These are phyloP conservation scores for Trachelus troglodyta DNA, from an alignment of 2,888 invertebrate species.

Conservation along the genomic window DNA sequence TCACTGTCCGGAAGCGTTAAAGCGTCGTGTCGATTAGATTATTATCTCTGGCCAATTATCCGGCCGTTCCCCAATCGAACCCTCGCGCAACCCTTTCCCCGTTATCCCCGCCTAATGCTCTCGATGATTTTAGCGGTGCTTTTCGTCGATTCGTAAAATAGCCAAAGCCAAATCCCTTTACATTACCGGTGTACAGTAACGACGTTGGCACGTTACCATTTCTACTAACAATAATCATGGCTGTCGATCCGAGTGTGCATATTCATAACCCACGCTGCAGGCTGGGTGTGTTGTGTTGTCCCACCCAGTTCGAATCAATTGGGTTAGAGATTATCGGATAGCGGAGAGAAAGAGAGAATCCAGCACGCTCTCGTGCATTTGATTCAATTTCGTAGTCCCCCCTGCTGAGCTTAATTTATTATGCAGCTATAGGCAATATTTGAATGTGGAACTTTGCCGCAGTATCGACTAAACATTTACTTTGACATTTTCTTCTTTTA, in stretches of 20 bases:
- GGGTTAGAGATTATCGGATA: conserved; percentile 48
- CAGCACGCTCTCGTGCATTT: conserved; percentile 29
- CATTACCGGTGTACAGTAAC: conserved; percentile 34
- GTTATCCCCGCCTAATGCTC: too few relatives aligned
- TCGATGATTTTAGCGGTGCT: not conserved
- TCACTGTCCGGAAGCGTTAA: too few relatives aligned
- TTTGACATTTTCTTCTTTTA: too few relatives aligned
- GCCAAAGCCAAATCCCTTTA: conserved; percentile 28
- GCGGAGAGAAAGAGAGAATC: too few relatives aligned
- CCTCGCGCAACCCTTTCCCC: too few relatives aligned
- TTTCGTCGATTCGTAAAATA: conserved; percentile 25
- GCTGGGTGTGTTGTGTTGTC: conserved; percentile 29
- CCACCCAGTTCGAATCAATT: conserved; percentile 41
- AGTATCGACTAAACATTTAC: too few relatives aligned
- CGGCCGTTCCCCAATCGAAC: too few relatives aligned
- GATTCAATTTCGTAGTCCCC: conserved; percentile 49
- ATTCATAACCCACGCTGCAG: conserved; percentile 21
- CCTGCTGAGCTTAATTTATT: conserved; percentile 48
- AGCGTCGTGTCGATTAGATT: too few relatives aligned
- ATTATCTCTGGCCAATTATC: too few relatives aligned
- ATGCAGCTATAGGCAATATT: conserved; percentile 12
- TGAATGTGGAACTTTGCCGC: too few relatives aligned
- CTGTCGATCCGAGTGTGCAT: conserved; percentile 32
- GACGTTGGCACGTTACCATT: conserved; percentile 29
- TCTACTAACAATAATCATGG: conserved; percentile 39